Conservation (phyloP, 2,797 vertebrate species). For the Sardinella longiceps region DNA sequence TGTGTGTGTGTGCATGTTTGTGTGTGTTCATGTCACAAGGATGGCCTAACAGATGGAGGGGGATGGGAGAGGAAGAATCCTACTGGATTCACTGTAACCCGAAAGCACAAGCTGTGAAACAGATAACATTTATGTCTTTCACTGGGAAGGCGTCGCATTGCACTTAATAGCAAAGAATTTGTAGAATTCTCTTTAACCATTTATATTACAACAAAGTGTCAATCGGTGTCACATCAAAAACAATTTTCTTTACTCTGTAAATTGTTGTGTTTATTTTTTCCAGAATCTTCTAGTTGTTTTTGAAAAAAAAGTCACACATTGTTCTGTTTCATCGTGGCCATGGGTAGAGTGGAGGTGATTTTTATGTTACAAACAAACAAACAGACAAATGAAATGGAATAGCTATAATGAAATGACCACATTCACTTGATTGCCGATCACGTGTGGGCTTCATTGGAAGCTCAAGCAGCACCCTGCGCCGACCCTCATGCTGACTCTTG, state of each 20-base stretch:
- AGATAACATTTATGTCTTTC: not conserved
- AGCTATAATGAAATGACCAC: not conserved
- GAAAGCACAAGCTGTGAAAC: not conserved
- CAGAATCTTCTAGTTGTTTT: too few relatives aligned
- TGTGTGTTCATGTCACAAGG: not conserved
- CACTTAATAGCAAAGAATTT: not conserved
- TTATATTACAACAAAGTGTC: too few relatives aligned
- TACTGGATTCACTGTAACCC: not conserved
- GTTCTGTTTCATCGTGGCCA: not conserved
- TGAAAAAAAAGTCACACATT: not conserved
- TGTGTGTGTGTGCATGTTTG: conserved; percentile 1
- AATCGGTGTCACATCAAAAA: too few relatives aligned
- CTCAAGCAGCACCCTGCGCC: conserved; percentile 11
- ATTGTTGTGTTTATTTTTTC: too few relatives aligned
- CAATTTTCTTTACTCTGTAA: too few relatives aligned
- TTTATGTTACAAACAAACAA: not conserved
- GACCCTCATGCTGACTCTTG: conserved; percentile 8
- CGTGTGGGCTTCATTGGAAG: not conserved
- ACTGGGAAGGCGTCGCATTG: not conserved
- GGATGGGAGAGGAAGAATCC: not conserved
- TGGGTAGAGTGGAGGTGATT: not conserved
- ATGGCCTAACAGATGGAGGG: not conserved
- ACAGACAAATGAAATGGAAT: not conserved
- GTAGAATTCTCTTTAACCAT: not conserved
- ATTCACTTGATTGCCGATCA: not conserved